Evolutionary conservation across 2,888 invertebrate genomes (phyloP), one percentile per base, ranked within the genome.

Genomic region (Hofmannophila pseudospretella): DNA sequence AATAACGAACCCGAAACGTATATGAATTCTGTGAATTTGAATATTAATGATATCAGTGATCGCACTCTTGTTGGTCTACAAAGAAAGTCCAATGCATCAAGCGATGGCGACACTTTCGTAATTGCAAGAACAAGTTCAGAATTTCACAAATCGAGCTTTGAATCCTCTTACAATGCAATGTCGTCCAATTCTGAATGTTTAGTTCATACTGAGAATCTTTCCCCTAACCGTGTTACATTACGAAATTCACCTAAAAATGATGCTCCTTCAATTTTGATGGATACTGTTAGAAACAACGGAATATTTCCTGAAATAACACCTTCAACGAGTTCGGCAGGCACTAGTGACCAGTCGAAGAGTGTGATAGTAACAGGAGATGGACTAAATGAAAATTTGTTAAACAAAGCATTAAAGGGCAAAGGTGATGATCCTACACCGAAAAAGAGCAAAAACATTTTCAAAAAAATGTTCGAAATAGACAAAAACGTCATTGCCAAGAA

Each of bases 221-320:
- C 4, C 9, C 9, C 1, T 5, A 9, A 10, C 2, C 30, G 4
- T 20, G 12, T 10, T 3, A 16, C 16, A 16, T 16, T 16, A 16
- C 5, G 16, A 4, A 16, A 19, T 5, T 10, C n/a, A 5, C 5
- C 13, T 14, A 7, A 32, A 32, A 5, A 55, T 48, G 12, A 36
- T 49, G 16, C 16, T 3, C 5, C 16, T 9, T 38, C 45, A 12
- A 37, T 67, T 12, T 42, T 64, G n/a, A n/a, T n/a, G 12, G 57
- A 70, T 12, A 61, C 54, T 9, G 58, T 68, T 4, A 62, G 67
- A 28, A 54, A 62, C 44, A 50, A 67, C 14, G 64, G 58, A 9
- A 49, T 58, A 30, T 65, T 62, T 45, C 56, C 65, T 10, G 54
- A 58, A 32, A 51, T 51, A 9, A 45, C 49, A 14, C 44, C 59